A percentile compares a stretch with the other conserved stretches of the same genome.
Conservation (phyloP, 37 sponge, comb jelly and placozoan genomes). For the Ephydatia muelleri region DNA sequence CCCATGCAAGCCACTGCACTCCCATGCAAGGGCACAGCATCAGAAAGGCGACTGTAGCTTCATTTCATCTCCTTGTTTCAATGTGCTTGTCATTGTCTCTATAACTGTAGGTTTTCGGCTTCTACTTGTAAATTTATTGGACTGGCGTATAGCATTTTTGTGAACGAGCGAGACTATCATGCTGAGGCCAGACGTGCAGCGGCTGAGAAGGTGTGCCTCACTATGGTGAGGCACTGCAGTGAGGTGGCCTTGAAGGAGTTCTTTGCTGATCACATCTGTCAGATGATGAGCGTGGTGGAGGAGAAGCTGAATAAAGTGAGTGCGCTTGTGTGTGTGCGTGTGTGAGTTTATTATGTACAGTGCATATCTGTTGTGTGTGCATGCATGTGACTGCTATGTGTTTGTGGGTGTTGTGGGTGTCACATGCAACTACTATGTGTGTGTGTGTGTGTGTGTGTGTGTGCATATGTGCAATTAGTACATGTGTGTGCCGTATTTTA, state of each 20-base stretch:
- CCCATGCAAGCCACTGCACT: too few species aligned
- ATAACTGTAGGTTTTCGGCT: conserved; percentile 20
- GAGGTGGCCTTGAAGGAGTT: conserved; percentile 68
- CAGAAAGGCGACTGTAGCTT: not conserved
- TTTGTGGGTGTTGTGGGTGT: not conserved
- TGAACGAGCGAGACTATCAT: conserved; percentile 48
- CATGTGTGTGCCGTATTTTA: conserved; percentile 2
- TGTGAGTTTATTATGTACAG: not conserved
- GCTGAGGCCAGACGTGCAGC: conserved; percentile 60
- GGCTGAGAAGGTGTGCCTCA: conserved; percentile 67
- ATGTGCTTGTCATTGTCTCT: not conserved
- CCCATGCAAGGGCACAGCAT: too few species aligned
- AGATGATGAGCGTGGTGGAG: conserved; percentile 72
- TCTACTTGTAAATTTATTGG: conserved; percentile 34
- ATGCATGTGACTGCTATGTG: not conserved
- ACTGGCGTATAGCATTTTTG: conserved; percentile 56
- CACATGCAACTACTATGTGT: too few species aligned
- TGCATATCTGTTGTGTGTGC: not conserved
- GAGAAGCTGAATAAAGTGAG: conserved; percentile 68
- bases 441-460: conserved; percentile 7
- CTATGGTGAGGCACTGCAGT: conserved; percentile 59
- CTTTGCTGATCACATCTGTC: conserved; percentile 70
- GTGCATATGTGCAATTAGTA: not conserved
- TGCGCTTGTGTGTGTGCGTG: not conserved
- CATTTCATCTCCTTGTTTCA: not conserved